These are phyloP conservation scores for Carassius gibelio DNA, from an alignment of 2,113 vertebrate genomes.

Conservation along the genomic window DNA sequence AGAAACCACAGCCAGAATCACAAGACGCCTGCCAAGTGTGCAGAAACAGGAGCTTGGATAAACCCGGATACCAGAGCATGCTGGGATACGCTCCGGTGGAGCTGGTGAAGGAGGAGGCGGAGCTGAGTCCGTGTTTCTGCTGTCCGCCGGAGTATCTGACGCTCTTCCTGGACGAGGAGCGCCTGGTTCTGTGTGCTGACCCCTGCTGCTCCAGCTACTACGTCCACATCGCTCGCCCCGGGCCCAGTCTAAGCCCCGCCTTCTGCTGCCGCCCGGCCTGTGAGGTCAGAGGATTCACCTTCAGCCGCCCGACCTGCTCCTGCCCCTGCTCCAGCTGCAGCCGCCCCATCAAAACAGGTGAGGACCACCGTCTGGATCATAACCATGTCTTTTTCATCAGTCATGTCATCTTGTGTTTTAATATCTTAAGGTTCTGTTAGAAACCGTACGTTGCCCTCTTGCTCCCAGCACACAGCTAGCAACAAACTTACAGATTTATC, in stretches of 20 bases:
- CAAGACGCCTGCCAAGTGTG: slow-evolving; percentile 75
- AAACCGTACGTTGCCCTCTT: too few relatives aligned
- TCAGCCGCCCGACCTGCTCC: slow-evolving; percentile 79
- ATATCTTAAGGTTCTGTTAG: too few relatives aligned
- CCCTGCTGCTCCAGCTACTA: slow-evolving; percentile 83
- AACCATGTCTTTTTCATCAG: too few relatives aligned
- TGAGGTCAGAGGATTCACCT: slow-evolving; percentile 80
- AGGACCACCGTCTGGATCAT: too few relatives aligned
- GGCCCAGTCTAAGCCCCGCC: slow-evolving; percentile 70
- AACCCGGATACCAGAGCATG: slow-evolving; percentile 74
- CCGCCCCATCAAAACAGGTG: slow-evolving; percentile 92
- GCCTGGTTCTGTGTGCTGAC: slow-evolving; percentile 79
- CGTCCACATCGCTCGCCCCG: slow-evolving; percentile 75
- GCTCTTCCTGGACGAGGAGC: slow-evolving; percentile 82
- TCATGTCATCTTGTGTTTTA: too few relatives aligned
- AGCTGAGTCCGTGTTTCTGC: slow-evolving; percentile 78
- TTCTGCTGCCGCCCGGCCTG: slow-evolving; percentile 85
- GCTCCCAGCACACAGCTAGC: too few relatives aligned
- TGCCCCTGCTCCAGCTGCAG: slow-evolving; percentile 81
- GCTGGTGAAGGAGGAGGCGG: slow-evolving; percentile 75
- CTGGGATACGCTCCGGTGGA: slow-evolving; percentile 72
- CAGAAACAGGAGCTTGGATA: slow-evolving; percentile 75
- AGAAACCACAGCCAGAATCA: slow-evolving; percentile 53
- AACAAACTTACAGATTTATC: too few relatives aligned
- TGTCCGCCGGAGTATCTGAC: slow-evolving; percentile 76